Evolutionary conservation across 1,140 invertebrate species (phyloP), one percentile per base, ranked within the genome.

Genomic region (Ceratitis capitata): DNA sequence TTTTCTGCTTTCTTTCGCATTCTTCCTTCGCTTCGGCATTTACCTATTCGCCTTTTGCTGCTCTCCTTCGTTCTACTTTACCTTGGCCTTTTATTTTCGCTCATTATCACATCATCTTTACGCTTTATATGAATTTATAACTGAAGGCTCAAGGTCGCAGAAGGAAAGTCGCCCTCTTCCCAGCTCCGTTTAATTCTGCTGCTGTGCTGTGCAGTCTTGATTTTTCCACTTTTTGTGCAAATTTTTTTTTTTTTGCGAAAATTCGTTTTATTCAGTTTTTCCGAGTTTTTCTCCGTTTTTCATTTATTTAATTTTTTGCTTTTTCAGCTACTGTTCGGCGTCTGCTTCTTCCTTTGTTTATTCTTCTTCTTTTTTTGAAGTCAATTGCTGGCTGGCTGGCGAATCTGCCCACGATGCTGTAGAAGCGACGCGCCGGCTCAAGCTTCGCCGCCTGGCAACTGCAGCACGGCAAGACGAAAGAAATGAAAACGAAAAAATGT

Each of bases 151-250:
- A 85, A 85, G 85, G 85, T 85, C 85, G 49, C 82, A 39, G 47
- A 23, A 61, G 42, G 58, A 85, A 74, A 85, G 64, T 49, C 74
- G 85, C 86, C 84, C 82, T 85, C 87, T 88, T 78, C 85, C 86
- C 88, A 86, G 58, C 82, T 85, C 87, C 86, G 39, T 82, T 85
- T 51, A 84, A 64, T 82, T 86, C 85, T 86, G 83, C 45, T 35
- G 74, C 69, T 53, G n/a, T 49, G 14, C 47, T 9, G 47, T 49
- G 14, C 10, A 19, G 35, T 74, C 12, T 69, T 85, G 85, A 47
- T 83, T 86, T 83, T 85, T 82, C 74, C 88, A 45, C 82, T 85
- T 84, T 85, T 78, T 53, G 35, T 87, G 32, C 5, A n/a, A 84
- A n/a, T n/a, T n/a, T 4, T 16, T 49, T 85, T 74, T 85, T 74